Conservation (phyloP, 2,113 vertebrate species). For the Hemibates koningsi region DNA sequence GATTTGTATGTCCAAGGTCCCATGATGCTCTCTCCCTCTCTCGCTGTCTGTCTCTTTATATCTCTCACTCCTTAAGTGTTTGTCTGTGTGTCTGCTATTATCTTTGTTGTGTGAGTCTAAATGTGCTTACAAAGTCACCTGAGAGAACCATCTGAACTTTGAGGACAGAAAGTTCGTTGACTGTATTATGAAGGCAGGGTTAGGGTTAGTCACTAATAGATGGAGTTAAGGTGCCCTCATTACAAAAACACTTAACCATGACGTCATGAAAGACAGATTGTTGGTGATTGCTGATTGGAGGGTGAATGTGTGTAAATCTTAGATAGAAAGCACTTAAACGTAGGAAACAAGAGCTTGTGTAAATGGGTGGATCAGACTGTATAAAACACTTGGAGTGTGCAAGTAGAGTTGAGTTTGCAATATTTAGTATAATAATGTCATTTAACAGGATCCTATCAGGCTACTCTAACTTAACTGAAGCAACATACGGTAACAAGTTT, state of each 20-base stretch:
- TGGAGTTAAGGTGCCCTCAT: background rate
- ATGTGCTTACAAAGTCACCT: background rate
- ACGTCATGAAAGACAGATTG: background rate
- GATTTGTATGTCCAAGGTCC: background rate
- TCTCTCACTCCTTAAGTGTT: background rate
- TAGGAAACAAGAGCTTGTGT: background rate
- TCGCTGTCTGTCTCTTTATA: background rate
- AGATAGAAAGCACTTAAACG: background rate
- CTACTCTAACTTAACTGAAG: background rate
- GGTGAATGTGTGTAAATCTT: background rate
- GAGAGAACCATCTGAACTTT: background rate
- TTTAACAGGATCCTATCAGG: background rate
- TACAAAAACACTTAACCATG: background rate
- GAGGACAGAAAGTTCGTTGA: background rate
- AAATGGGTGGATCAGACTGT: background rate
- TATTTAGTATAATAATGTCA: background rate
- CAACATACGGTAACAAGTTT: background rate
- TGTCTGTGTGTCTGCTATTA: background rate
- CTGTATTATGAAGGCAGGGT: background rate
- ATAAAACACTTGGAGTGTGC: background rate
- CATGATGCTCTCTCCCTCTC: background rate
- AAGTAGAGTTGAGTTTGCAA: background rate
- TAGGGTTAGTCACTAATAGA: background rate
- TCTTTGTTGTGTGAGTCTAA: background rate
- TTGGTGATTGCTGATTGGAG: background rate